Percentiles rank a stretch among this genome's conserved stretches.
These are phyloP conservation scores for Abscondita cerata DNA, from an alignment of 2,888 invertebrate species.

Conservation along the genomic window DNA sequence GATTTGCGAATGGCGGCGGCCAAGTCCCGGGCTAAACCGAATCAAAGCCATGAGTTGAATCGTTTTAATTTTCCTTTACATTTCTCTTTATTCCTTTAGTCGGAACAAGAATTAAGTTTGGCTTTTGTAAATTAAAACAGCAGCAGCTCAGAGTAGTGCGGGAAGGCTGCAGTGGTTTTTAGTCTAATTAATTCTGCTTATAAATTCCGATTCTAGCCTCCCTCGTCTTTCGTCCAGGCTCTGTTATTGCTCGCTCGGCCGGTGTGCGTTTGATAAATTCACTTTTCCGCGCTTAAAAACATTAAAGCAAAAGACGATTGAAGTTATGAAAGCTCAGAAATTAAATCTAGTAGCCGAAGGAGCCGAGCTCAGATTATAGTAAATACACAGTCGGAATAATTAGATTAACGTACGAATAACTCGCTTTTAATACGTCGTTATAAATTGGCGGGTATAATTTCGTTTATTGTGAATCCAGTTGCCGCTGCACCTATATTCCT, in stretches of 20 bases:
- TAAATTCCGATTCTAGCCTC: constrained; percentile 61
- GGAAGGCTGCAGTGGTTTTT: constrained; percentile 61
- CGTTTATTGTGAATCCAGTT: constrained; percentile 32
- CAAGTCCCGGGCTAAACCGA: constrained; percentile 55
- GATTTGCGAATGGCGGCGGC: constrained; percentile 49
- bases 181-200: constrained; percentile 64
- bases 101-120: constrained; percentile 64
- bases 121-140: constrained; percentile 64
- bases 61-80: constrained; percentile 64
- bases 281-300: constrained; percentile 58
- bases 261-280: constrained; percentile 60
- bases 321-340: constrained; percentile 60
- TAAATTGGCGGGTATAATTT: constrained; percentile 48
- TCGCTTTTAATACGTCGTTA: constrained; percentile 58
- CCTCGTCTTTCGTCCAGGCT: constrained; percentile 40
- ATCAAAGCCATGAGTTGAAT: constrained; percentile 60
- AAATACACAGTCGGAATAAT: constrained; percentile 59
- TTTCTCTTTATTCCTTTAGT: constrained; percentile 63
- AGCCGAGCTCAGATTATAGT: constrained; percentile 50
- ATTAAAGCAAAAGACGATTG: constrained; percentile 59
- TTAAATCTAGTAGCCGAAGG: constrained; percentile 55
- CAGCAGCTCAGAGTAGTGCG: constrained; percentile 49
- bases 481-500: constrained; percentile 19
- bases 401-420: constrained; percentile 58
- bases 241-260: constrained; percentile 58